phyloP scores from a whole-genome alignment of 2,113 vertebrate species.

The Corynorhinus townsendii region DNA sequence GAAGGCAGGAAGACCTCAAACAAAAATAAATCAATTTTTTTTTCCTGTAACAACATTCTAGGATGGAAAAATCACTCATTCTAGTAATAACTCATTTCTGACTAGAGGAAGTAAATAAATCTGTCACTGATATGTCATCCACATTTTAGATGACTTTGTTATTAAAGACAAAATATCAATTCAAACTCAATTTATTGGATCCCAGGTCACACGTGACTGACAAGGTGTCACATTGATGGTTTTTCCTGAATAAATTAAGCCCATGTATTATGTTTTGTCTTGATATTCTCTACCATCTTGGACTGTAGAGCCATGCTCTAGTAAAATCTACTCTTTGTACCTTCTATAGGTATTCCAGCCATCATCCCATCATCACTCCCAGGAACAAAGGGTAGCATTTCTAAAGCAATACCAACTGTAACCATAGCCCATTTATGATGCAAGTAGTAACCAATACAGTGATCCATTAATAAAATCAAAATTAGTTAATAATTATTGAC shows the following conservation, averaged over 20 bases:
- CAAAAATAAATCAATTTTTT: not conserved
- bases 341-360: not conserved
- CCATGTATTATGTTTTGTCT: not conserved
- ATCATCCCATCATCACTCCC: not conserved
- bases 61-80: not conserved
- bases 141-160: not conserved
- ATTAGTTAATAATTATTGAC: not conserved
- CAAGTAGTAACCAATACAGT: not conserved
- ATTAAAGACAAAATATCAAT: not conserved
- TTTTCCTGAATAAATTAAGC: conserved; percentile 12
- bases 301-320: not conserved
- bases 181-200: not conserved
- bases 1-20: not conserved
- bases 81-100: not conserved
- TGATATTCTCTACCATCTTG: not conserved
- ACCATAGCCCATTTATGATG: not conserved
- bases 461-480: not conserved
- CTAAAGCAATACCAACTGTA: not conserved
- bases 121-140: not conserved
- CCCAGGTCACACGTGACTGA: not conserved
- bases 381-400: not conserved
- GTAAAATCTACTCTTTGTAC: not conserved
- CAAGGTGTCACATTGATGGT: not conserved
- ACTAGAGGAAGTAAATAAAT: not conserved
- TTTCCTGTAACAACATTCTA: not conserved